phyloP scores from a whole-genome alignment of 2,113 vertebrate genomes.

The Carlito syrichta region DNA sequence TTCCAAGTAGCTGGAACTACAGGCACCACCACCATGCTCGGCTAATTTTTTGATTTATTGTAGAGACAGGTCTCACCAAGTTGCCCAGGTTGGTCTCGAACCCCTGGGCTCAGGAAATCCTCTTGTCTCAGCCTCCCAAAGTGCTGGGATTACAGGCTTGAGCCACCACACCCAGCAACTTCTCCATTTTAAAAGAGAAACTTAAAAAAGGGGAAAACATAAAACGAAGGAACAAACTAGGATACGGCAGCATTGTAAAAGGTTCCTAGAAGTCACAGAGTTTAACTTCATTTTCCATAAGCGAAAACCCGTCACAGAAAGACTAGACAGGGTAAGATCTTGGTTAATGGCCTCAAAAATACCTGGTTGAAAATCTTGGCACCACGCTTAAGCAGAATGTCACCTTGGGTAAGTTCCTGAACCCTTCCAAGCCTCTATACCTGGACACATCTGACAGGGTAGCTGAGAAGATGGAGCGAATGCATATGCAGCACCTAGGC shows the following conservation, averaged over 20 bases:
- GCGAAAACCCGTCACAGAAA: not conserved
- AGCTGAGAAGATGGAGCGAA: too few species aligned
- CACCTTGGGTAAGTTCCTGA: not conserved
- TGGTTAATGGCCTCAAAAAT: not conserved
- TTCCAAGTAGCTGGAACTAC: too few species aligned
- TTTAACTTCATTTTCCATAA: not conserved
- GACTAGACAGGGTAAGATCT: not conserved
- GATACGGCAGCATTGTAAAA: not conserved
- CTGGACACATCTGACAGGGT: not conserved
- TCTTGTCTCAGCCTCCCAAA: too few species aligned
- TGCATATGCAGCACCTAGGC: fast-evolving
- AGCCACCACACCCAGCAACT: too few species aligned
- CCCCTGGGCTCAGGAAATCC: too few species aligned
- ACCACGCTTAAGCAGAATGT: fast-evolving
- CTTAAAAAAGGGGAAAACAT: not conserved
- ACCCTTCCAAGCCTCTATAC: not conserved
- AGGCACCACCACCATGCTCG: too few species aligned
- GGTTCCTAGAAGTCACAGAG: not conserved
- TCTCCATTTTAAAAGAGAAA: conserved; percentile 1
- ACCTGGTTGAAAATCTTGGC: not conserved
- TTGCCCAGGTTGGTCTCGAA: too few species aligned
- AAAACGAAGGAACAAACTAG: not conserved
- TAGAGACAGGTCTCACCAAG: too few species aligned
- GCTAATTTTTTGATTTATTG: too few species aligned
- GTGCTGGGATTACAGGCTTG: too few species aligned